These are phyloP conservation scores for Nannoperca australis DNA, from an alignment of 2,797 vertebrate genomes.

Conservation along the genomic window DNA sequence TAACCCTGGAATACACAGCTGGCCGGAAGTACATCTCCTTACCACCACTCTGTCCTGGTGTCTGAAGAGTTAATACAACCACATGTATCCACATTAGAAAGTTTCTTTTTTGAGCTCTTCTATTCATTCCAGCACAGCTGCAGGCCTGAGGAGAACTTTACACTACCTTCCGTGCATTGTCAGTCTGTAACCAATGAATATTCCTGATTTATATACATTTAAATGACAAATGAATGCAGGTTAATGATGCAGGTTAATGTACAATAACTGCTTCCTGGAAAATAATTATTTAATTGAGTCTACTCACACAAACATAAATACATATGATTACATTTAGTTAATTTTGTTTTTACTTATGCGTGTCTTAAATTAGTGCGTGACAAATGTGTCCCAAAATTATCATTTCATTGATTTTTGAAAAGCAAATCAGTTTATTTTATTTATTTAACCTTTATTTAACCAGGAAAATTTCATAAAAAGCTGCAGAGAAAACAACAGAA, in stretches of 20 bases:
- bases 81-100: neutral
- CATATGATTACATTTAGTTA: no score
- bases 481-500: neutral
- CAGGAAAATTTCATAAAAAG: neutral
- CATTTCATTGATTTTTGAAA: neutral
- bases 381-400: neutral
- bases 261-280: neutral
- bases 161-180: neutral
- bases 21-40: neutral
- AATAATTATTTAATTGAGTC: neutral
- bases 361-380: neutral
- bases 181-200: neutral
- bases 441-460: neutral
- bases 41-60: neutral
- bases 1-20: constrained; percentile 11
- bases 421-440: neutral
- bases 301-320: neutral
- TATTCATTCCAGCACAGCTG: constrained; percentile 14
- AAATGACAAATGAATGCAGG: neutral
- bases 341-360: neutral
- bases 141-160: neutral
- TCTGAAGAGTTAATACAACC: neutral
- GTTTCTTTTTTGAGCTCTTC: neutral
- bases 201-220: neutral
- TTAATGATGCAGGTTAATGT: neutral